These are phyloP conservation scores for Hirundo rustica DNA, from an alignment of 2,797 vertebrate genomes.

Conservation along the genomic window DNA sequence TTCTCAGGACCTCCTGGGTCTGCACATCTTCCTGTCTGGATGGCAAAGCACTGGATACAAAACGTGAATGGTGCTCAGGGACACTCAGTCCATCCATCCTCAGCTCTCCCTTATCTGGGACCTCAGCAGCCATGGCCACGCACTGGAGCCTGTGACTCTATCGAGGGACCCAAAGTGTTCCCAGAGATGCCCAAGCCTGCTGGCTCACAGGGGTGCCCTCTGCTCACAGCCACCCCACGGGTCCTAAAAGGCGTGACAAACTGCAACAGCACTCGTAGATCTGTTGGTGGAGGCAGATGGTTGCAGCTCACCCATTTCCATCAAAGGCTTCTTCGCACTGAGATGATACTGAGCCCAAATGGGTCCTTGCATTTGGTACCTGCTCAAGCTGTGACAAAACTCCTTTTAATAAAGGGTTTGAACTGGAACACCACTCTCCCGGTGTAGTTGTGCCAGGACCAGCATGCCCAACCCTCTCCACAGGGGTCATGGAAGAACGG, in stretches of 20 bases:
- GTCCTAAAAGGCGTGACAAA: background rate
- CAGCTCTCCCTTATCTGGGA: background rate
- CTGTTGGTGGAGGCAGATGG: background rate
- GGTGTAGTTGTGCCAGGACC: background rate
- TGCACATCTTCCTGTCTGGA: background rate
- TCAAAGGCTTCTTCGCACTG: background rate
- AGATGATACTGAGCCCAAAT: background rate
- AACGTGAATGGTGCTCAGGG: background rate
- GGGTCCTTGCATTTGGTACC: background rate
- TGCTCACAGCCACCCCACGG: background rate
- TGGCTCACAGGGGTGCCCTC: background rate
- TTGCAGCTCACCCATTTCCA: background rate
- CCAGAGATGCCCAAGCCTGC: background rate
- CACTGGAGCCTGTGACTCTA: background rate
- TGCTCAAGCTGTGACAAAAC: background rate
- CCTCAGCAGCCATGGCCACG: background rate
- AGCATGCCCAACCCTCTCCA: background rate
- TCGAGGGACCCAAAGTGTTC: background rate
- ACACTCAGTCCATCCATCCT: background rate
- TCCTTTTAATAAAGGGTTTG: background rate
- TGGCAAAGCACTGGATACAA: background rate
- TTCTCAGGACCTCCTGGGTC: background rate
- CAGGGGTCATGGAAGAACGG: background rate
- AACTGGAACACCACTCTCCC: background rate
- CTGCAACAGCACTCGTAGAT: background rate